phyloP scores from a whole-genome alignment of 2,888 invertebrate species.

The Sturmia bella region DNA sequence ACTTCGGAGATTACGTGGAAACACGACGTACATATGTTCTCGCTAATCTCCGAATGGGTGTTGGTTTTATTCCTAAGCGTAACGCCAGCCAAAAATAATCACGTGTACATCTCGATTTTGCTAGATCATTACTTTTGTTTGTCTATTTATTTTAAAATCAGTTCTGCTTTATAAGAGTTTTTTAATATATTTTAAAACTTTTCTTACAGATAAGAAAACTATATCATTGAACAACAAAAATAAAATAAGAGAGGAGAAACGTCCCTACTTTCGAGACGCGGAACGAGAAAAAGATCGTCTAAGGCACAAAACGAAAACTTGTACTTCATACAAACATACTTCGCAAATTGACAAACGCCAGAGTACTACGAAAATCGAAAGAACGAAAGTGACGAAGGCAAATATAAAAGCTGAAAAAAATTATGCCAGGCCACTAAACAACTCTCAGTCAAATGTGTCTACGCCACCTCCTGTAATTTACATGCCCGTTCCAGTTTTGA shows the following conservation, averaged over 20 bases:
- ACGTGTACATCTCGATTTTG: no score
- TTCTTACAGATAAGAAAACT: slow-evolving; percentile 12
- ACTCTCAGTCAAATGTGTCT: neutral
- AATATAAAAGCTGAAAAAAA: neutral
- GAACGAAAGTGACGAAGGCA: neutral
- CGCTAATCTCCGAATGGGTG: no score
- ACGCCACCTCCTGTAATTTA: slow-evolving; percentile 1
- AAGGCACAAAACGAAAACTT: neutral
- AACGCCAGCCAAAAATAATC: no score
- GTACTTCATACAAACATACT: neutral
- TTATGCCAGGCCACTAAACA: no score
- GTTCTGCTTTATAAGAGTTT: neutral
- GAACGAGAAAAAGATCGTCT: slow-evolving; percentile 50
- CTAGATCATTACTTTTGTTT: neutral
- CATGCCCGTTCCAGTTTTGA: slow-evolving; percentile 22
- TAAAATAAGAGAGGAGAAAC: neutral
- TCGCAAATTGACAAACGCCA: neutral
- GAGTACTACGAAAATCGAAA: neutral
- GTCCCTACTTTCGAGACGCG: slow-evolving; percentile 39
- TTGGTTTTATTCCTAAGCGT: no score
- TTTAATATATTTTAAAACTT: slow-evolving; percentile 3
- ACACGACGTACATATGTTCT: no score
- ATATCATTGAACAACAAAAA: neutral
- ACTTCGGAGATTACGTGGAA: no score
- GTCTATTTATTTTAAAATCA: neutral